phyloP scores from a whole-genome alignment of 2,113 vertebrate genomes.

The Onychostruthus taczanowskii region DNA sequence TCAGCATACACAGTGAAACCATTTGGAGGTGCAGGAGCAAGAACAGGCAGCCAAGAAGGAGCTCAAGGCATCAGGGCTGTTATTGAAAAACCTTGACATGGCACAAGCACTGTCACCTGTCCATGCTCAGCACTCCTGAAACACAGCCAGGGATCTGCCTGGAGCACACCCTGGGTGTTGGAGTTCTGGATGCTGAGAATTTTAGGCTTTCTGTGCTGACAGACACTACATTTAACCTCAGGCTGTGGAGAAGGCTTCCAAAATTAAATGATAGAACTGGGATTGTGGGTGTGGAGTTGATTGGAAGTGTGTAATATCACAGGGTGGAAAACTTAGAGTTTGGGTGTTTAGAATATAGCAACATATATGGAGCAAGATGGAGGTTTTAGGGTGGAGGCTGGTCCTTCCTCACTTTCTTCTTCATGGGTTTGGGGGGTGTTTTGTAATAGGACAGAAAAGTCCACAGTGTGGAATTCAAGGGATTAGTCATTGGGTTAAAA shows the following conservation, averaged over 20 bases:
- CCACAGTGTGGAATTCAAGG: fast-evolving
- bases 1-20: not conserved
- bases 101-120: not conserved
- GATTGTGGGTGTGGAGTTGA: not conserved
- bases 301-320: not conserved
- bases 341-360: not conserved
- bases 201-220: not conserved
- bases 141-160: not conserved
- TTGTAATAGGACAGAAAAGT: not conserved
- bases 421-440: not conserved
- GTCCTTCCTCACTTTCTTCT: not conserved
- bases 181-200: not conserved
- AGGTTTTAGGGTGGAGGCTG: not conserved
- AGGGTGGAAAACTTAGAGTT: not conserved
- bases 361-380: not conserved
- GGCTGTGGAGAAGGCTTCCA: not conserved
- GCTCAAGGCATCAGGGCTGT: not conserved
- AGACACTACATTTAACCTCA: not conserved
- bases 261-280: not conserved
- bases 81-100: not conserved
- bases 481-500: not conserved
- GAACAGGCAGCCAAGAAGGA: not conserved
- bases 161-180: not conserved
- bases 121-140: fast-evolving
- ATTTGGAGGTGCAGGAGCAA: not conserved